Percentiles rank a stretch among this genome's conserved stretches.
These are phyloP conservation scores for Margarornis squamiger DNA, from an alignment of 2,797 vertebrate genomes.

Conservation along the genomic window DNA sequence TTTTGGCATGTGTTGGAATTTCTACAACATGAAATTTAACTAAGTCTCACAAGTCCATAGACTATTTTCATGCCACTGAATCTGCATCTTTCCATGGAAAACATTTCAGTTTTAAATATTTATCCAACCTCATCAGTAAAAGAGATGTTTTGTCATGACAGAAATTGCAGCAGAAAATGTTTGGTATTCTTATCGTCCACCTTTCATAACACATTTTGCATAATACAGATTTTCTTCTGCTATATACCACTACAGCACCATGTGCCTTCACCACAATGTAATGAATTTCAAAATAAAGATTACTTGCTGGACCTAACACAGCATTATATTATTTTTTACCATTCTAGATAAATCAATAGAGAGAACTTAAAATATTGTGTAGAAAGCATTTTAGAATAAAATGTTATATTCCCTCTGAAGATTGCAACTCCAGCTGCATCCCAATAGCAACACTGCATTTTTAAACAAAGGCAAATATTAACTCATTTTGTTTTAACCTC, in stretches of 20 bases:
- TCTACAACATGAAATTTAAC: constrained; percentile 39
- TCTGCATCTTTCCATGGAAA: constrained; percentile 34
- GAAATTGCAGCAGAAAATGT: constrained; percentile 15
- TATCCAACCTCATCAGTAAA: constrained; percentile 32
- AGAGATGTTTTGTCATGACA: constrained; percentile 36
- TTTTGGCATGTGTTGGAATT: constrained; percentile 31
- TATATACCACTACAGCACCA: background rate
- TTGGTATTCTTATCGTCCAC: constrained; percentile 24
- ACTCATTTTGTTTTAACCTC: background rate
- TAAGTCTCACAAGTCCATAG: constrained; percentile 48
- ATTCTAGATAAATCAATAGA: background rate
- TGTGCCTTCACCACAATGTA: background rate
- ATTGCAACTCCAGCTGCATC: background rate
- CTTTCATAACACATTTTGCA: constrained; percentile 38
- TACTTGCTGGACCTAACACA: background rate
- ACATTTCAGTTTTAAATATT: constrained; percentile 36
- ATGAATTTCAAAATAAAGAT: background rate
- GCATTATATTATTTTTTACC: background rate
- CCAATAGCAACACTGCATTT: background rate
- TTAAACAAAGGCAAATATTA: constrained; percentile 15
- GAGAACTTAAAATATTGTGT: background rate
- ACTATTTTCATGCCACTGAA: constrained; percentile 46
- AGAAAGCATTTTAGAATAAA: constrained; percentile 3
- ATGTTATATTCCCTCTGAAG: background rate
- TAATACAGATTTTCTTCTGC: background rate